A percentile compares a stretch with the other conserved stretches of the same genome.
These are phyloP conservation scores for Dexiosoma caninum DNA, from an alignment of 2,888 invertebrate genomes.

Conservation along the genomic window DNA sequence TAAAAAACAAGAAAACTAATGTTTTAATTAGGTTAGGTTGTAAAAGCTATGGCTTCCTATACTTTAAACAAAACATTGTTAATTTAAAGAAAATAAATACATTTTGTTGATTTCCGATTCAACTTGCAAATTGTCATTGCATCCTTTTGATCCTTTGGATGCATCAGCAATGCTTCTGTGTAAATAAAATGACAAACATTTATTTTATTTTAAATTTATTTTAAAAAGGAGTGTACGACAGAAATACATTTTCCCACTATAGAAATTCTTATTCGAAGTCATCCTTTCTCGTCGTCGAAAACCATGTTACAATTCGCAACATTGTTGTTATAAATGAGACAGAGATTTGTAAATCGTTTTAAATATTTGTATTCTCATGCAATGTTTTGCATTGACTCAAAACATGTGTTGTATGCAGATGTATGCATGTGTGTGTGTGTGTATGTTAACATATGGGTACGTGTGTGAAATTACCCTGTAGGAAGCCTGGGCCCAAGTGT, in stretches of 20 bases:
- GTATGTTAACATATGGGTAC: no score
- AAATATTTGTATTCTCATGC: not conserved
- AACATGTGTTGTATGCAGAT: not conserved
- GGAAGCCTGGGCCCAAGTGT: no score
- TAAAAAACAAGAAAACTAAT: no score
- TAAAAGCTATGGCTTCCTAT: no score
- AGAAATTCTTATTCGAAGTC: not conserved
- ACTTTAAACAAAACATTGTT: no score
- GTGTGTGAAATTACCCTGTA: no score
- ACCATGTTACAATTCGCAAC: not conserved
- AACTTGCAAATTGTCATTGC: not conserved
- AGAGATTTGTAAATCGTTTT: conserved; percentile 8
- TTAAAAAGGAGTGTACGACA: not conserved
- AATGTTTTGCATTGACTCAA: not conserved
- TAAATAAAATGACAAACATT: conserved; percentile 20
- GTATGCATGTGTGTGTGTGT: not conserved
- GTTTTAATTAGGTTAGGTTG: no score
- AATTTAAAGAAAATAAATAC: not conserved
- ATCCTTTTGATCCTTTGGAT: not conserved
- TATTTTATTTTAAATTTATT: conserved; percentile 43
- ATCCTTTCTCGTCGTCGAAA: not conserved
- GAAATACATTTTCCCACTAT: conserved; percentile 1
- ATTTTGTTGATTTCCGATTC: not conserved
- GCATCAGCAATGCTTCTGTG: not conserved
- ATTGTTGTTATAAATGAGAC: not conserved